A percentile compares a stretch with the other conserved stretches of the same genome.
Conservation (phyloP, 2,113 vertebrate species). For the Notechis scutatus region DNA sequence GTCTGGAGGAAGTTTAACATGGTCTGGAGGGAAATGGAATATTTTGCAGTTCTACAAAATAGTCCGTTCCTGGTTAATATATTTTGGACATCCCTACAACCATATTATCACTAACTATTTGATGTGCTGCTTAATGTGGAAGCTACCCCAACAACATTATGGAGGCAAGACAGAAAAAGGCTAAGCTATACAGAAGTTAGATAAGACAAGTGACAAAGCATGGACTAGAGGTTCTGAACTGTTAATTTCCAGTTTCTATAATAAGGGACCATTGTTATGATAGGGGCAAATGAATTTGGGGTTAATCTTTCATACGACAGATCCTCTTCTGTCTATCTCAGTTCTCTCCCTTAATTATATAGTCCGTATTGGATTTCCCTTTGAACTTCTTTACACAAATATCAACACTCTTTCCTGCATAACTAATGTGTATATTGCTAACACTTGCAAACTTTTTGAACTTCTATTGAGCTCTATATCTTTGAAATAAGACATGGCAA, state of each 20-base stretch:
- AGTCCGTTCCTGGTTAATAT: not conserved
- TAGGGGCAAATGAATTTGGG: not conserved
- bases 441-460: not conserved
- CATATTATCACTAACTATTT: not conserved
- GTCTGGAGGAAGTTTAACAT: not conserved
- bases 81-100: not conserved
- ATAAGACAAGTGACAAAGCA: not conserved
- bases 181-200: not conserved
- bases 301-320: not conserved
- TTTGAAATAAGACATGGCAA: not conserved
- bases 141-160: not conserved
- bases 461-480: not conserved
- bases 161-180: not conserved
- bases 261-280: not conserved
- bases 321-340: not conserved
- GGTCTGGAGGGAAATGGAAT: not conserved
- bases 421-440: not conserved
- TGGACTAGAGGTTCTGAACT: not conserved
- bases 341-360: not conserved
- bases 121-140: not conserved
- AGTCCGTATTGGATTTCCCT: not conserved
- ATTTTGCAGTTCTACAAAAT: not conserved
- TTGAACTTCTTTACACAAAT: not conserved
- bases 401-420: slow-evolving; percentile 1
- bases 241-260: not conserved